Evolutionary conservation across 2,888 invertebrate genomes (phyloP).

Genomic region (Allophyes oxyacanthae): DNA sequence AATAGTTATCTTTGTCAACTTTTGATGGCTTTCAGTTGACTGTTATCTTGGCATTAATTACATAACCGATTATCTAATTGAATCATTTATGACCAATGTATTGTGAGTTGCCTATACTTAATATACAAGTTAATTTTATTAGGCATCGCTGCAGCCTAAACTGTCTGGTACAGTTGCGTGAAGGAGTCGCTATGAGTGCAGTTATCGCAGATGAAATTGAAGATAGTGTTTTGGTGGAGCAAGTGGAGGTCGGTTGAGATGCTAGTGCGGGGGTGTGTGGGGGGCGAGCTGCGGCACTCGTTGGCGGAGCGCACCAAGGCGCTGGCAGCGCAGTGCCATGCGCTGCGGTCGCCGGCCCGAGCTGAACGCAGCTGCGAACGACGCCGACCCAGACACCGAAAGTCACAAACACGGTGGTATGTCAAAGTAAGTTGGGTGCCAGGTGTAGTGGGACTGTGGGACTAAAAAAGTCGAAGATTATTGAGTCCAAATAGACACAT

Average conservation of each 20-base stretch:
- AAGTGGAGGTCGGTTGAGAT: constrained; percentile 77
- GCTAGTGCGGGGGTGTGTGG: constrained; percentile 84
- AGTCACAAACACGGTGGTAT: constrained; percentile 91
- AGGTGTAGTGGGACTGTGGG: constrained; percentile 8
- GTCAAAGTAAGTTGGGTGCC: constrained; percentile 91
- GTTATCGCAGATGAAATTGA: constrained; percentile 48
- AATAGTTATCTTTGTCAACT: constrained; percentile 18
- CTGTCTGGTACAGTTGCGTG: constrained; percentile 19
- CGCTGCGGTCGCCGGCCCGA: constrained; percentile 82
- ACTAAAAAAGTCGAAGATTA: background rate
- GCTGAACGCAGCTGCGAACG: constrained; percentile 75
- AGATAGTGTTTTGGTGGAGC: constrained; percentile 54
- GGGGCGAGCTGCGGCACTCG: constrained; percentile 84
- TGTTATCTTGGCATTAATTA: constrained; percentile 63
- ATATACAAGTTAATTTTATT: constrained; percentile 24
- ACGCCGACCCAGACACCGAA: constrained; percentile 83
- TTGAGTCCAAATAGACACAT: too few species aligned
- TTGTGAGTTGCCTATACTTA: constrained; percentile 7
- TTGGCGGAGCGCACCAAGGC: constrained; percentile 87
- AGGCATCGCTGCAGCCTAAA: constrained; percentile 29
- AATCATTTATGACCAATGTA: constrained; percentile 7
- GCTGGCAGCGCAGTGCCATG: constrained; percentile 85
- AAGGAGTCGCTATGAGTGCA: constrained; percentile 60
- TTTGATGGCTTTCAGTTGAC: constrained; percentile 10
- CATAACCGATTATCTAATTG: constrained; percentile 24